Conservation (phyloP, 2,113 vertebrate genomes). For the human (Homo sapiens) region DNA sequence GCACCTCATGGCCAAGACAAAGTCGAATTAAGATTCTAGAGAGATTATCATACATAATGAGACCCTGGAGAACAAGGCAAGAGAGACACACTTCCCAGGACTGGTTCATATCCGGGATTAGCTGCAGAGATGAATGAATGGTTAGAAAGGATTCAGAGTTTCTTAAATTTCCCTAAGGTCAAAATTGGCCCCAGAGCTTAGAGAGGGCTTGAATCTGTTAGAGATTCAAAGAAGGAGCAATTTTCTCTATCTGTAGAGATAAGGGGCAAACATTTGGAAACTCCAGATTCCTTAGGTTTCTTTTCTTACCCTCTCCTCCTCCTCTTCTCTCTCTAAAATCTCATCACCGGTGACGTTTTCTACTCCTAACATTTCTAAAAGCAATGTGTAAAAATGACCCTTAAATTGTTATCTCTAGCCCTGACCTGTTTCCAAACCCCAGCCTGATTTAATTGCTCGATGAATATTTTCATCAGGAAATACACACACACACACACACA, state of each 20-base stretch:
- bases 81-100: neutral
- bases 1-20: neutral
- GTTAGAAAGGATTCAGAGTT: neutral
- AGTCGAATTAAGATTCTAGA: neutral
- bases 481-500: neutral
- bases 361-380: neutral
- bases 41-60: neutral
- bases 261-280: neutral
- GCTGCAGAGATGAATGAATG: neutral
- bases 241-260: neutral
- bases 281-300: neutral
- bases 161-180: neutral
- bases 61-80: neutral
- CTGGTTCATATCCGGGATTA: neutral
- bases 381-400: neutral
- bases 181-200: neutral
- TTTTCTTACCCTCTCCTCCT: neutral
- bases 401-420: neutral
- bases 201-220: neutral
- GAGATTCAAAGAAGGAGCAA: neutral
- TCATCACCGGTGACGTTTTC: neutral
- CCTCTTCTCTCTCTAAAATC: neutral
- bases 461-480: neutral
- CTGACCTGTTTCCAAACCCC: neutral
- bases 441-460: neutral